Percentiles rank a stretch among this genome's conserved stretches.
These are phyloP conservation scores for Diarsia mendica DNA, from an alignment of 2,888 invertebrate species.

Conservation along the genomic window DNA sequence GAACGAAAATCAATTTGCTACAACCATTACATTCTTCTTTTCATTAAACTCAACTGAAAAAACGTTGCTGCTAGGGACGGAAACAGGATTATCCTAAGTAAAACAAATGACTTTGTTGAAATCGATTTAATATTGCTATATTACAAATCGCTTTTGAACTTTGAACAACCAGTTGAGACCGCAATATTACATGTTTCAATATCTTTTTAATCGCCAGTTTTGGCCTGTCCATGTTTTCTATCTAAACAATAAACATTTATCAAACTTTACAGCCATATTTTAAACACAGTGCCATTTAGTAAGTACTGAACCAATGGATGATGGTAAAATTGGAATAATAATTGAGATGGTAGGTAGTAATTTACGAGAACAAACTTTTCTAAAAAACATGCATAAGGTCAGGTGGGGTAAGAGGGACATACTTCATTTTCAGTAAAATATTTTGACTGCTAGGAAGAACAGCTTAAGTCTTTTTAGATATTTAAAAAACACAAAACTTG, in stretches of 20 bases:
- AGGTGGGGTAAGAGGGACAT: no score
- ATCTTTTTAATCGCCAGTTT: conserved; percentile 52
- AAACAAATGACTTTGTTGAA: conserved; percentile 67
- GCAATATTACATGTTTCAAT: conserved; percentile 77
- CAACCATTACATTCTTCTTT: background rate
- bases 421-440: no score
- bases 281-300: conserved; percentile 40
- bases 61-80: background rate
- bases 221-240: conserved; percentile 64
- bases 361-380: conserved; percentile 13
- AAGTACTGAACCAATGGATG: conserved; percentile 23
- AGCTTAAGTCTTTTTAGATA: no score
- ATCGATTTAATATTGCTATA: conserved; percentile 87
- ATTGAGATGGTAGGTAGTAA: conserved; percentile 17
- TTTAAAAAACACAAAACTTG: no score
- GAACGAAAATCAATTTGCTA: background rate
- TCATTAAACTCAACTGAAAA: background rate
- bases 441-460: no score
- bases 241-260: conserved; percentile 69
- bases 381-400: conserved; percentile 26
- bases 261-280: conserved; percentile 61
- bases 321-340: conserved; percentile 34
- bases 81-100: conserved; percentile 17
- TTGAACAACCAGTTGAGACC: conserved; percentile 85
- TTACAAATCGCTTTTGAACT: conserved; percentile 87